Base-by-base conservation (phyloP, 2,888 invertebrate genomes). In the Hipparchia sbordonii region DNA sequence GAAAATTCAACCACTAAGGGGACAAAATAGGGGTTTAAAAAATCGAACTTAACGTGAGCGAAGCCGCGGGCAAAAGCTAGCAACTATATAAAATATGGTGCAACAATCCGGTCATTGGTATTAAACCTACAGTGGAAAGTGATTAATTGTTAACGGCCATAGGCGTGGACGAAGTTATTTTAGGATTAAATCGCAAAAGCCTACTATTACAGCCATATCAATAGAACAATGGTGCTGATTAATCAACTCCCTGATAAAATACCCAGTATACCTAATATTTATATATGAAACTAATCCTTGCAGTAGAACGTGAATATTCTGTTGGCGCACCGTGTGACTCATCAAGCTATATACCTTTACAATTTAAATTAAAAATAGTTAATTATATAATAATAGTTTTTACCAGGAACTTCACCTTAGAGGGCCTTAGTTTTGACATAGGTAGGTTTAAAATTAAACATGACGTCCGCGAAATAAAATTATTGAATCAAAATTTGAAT, bases 221-320 rank as follows among this genome's bases (percentile, higher is more conserved):
- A 69, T 61, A 61, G 69, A 69, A 69, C 69, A 69, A 69, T 69
- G 51, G 69, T 39, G 45, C 69, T 61, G 61, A 61, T 69, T 69
- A 69, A 69, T 69, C 69, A 52, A 69, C 45, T 60, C 23, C 23
- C 46, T 39, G 67, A 68, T 68, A 68, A 68, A 52, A 51, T 39
- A 39, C 39, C 39, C 3, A 39, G 3, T 39, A 39, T 69, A 69
- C 60, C 68, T 23, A 39, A 6, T 51, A 63, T 51, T 10, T 60
- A 60, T 69, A 52, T 52, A 60, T 61, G 33, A 61, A 52, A 13
- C 61, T 67, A 57, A 48, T 48, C 12, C 12, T 12, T 67, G 23
- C 67, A 67, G 54, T 13, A 4, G 59, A 57, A 56, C 8, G n/a
- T 66, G 39, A 66, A 52, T 52, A 65, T 52, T 65, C 9, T 52